phyloP scores from a whole-genome alignment of 2,888 invertebrate species.

The Trachelus troglodyta region DNA sequence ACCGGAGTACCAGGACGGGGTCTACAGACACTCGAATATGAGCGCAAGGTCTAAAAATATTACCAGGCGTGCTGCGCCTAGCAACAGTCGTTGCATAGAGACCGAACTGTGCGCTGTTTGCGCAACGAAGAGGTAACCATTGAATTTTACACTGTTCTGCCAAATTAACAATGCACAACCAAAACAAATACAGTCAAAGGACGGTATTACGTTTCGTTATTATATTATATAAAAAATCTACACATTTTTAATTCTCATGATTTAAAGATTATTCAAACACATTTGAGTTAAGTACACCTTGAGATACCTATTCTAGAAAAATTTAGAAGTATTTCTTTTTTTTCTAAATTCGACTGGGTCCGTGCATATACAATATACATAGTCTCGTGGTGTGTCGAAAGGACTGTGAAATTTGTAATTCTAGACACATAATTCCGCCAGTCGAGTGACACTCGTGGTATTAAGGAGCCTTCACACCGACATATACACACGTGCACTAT shows the following conservation, averaged over 20 bases:
- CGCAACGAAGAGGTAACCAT: conserved; percentile 44
- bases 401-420: not conserved
- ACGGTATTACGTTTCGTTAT: not conserved
- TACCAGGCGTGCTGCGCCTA: conserved; percentile 53
- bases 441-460: not conserved
- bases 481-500: not conserved
- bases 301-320: not conserved
- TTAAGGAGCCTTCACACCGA: not conserved
- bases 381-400: not conserved
- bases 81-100: conserved; percentile 58
- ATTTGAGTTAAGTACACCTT: not conserved
- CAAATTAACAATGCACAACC: not conserved
- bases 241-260: not conserved
- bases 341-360: not conserved
- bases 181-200: not conserved
- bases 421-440: not conserved
- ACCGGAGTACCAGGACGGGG: not conserved
- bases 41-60: conserved; percentile 56
- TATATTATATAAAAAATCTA: not conserved
- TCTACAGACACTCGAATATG: conserved; percentile 33
- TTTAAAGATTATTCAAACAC: not conserved
- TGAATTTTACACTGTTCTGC: not conserved
- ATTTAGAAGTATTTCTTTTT: not conserved
- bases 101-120: conserved; percentile 49
- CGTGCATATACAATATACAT: not conserved